Conservation (phyloP, 2,888 invertebrate genomes). For the Trichopoda pennipes region DNA sequence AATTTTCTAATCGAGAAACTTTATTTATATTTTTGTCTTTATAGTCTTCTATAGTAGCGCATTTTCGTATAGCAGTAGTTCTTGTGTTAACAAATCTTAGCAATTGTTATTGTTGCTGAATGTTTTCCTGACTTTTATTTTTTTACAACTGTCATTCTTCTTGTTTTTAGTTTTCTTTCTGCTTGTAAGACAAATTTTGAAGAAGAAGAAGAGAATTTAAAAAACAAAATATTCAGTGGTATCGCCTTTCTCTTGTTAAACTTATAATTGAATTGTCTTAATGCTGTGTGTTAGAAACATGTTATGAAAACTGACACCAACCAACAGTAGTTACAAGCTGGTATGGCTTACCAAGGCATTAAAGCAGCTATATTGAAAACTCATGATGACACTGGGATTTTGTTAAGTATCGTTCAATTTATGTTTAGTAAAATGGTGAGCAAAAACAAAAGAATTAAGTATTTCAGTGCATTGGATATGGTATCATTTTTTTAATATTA, state of each 20-base stretch:
- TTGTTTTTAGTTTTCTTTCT: neutral
- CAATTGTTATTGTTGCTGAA: constrained; percentile 8
- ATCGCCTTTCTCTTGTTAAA: constrained; percentile 14
- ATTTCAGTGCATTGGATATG: no score
- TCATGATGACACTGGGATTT: no score
- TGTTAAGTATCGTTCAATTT: no score
- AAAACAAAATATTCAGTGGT: constrained; percentile 10
- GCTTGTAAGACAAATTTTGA: constrained; percentile 13
- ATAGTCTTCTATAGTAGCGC: neutral
- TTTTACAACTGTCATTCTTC: neutral
- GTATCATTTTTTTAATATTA: no score
- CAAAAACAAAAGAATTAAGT: no score
- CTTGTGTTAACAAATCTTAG: constrained; percentile 32
- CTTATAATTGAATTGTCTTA: constrained; percentile 43
- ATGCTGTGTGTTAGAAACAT: neutral
- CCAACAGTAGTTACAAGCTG: neutral
- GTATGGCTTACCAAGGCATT: no score
- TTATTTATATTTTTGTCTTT: constrained; percentile 18
- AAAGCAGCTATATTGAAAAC: no score
- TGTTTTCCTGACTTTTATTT: neutral
- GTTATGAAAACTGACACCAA: neutral
- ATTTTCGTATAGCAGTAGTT: neutral
- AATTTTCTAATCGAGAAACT: constrained; percentile 40
- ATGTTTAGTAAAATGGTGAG: no score
- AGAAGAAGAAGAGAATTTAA: neutral